These are phyloP conservation scores for Bellardia pandia DNA, from an alignment of 2,888 invertebrate genomes.

Conservation along the genomic window DNA sequence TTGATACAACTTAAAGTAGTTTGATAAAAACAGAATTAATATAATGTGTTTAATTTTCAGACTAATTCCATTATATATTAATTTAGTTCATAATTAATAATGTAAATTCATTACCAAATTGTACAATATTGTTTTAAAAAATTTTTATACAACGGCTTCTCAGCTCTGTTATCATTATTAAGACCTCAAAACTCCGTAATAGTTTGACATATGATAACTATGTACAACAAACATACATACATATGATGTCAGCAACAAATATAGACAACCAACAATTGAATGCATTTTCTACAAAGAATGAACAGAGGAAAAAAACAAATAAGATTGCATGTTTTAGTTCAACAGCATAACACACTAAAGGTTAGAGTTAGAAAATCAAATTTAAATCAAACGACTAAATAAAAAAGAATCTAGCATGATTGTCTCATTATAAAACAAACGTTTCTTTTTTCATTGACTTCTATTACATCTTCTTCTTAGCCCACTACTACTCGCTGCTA, in stretches of 20 bases:
- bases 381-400: conserved; percentile 10
- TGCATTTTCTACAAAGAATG: conserved; percentile 3
- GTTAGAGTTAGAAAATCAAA: conserved; percentile 24
- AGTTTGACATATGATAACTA: not conserved
- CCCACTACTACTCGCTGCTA: not conserved
- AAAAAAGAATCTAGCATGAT: conserved; percentile 22
- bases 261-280: conserved; percentile 21
- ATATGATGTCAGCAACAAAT: conserved; percentile 11
- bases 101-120: too few relatives aligned
- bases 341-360: conserved; percentile 34
- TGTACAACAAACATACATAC: not conserved
- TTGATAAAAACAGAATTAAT: not conserved
- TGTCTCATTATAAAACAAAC: conserved; percentile 26
- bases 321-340: conserved; percentile 59
- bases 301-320: not conserved
- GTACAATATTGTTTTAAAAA: too few relatives aligned
- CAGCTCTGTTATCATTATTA: not conserved
- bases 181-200: not conserved
- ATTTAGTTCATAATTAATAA: too few relatives aligned
- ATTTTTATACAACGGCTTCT: not conserved
- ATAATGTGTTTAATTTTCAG: too few relatives aligned
- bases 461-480: not conserved
- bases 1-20: not conserved
- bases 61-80: too few relatives aligned
- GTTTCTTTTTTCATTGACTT: not conserved